phyloP scores from a whole-genome alignment of 2,797 vertebrate genomes.

The Moxostoma hubbsi region DNA sequence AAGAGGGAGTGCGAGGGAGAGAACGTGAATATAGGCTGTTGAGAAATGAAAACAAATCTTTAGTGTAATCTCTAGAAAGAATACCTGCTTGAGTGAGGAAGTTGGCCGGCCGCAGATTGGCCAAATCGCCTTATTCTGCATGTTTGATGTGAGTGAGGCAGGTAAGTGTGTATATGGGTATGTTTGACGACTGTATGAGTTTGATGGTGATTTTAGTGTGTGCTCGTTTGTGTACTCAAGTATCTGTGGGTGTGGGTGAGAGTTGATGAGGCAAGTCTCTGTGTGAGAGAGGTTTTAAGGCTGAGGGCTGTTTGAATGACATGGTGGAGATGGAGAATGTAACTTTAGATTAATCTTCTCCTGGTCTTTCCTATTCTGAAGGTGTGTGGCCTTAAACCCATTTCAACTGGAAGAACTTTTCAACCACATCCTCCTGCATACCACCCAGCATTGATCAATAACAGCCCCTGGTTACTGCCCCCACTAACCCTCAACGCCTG shows the following conservation, averaged over 20 bases:
- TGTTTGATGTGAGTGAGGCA: slow-evolving; percentile 74
- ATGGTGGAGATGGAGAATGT: slow-evolving; percentile 69
- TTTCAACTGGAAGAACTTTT: slow-evolving; percentile 42
- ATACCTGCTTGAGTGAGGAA: slow-evolving; percentile 77
- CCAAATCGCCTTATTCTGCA: slow-evolving; percentile 80
- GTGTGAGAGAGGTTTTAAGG: slow-evolving; percentile 46
- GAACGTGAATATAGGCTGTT: slow-evolving; percentile 64
- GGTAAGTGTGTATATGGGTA: slow-evolving; percentile 67
- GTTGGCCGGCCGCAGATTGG: slow-evolving; percentile 76
- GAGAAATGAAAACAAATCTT: slow-evolving; percentile 81
- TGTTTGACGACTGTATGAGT: slow-evolving; percentile 60
- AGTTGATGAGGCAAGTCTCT: slow-evolving; percentile 8
- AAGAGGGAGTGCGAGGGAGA: slow-evolving; percentile 65
- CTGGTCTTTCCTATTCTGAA: slow-evolving; percentile 74
- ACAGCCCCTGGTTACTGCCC: background rate
- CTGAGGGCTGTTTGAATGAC: slow-evolving; percentile 73
- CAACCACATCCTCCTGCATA: slow-evolving; percentile 31
- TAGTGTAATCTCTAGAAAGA: slow-evolving; percentile 76
- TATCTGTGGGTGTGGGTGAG: background rate
- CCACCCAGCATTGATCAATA: slow-evolving; percentile 43
- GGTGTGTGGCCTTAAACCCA: slow-evolving; percentile 76
- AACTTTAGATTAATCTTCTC: slow-evolving; percentile 84
- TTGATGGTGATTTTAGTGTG: background rate
- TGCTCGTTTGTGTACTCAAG: background rate
- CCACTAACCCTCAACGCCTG: background rate